Conservation (phyloP, 2,797 vertebrate species). For the Alectoris magna region DNA sequence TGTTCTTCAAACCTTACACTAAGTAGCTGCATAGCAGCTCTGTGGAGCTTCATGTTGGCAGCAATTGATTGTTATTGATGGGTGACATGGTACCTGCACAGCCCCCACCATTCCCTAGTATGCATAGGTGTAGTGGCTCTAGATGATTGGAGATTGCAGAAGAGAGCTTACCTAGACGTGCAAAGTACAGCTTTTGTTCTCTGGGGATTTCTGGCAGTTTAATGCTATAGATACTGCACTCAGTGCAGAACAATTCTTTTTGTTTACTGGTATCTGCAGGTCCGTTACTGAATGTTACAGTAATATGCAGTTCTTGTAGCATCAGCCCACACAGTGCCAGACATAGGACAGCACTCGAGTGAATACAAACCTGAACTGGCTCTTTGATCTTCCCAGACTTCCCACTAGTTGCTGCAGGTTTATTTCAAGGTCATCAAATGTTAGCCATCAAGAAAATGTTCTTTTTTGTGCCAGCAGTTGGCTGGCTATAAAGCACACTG, state of each 20-base stretch:
- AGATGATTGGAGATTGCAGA: background rate
- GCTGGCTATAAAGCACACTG: background rate
- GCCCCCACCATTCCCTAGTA: rapidly evolving
- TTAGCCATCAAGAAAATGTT: background rate
- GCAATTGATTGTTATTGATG: background rate
- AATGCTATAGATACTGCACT: background rate
- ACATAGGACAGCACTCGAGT: background rate
- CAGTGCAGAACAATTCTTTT: background rate
- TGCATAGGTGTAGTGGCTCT: background rate
- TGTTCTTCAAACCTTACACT: background rate
- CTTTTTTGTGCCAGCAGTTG: background rate
- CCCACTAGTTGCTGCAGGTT: background rate
- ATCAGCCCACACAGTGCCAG: slow-evolving; percentile 3
- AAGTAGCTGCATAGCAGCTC: background rate
- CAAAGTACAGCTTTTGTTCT: background rate
- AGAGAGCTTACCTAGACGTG: background rate
- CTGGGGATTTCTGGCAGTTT: background rate
- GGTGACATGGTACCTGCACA: background rate
- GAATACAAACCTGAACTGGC: slow-evolving; percentile 26
- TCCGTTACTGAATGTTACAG: background rate
- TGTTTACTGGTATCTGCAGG: background rate
- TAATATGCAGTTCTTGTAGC: background rate
- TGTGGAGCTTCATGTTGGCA: background rate
- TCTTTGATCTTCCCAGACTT: slow-evolving; percentile 35
- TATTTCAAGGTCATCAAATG: slow-evolving; percentile 20